Conservation (phyloP, 2,797 vertebrate species). For the Phalloptychus januarius region DNA sequence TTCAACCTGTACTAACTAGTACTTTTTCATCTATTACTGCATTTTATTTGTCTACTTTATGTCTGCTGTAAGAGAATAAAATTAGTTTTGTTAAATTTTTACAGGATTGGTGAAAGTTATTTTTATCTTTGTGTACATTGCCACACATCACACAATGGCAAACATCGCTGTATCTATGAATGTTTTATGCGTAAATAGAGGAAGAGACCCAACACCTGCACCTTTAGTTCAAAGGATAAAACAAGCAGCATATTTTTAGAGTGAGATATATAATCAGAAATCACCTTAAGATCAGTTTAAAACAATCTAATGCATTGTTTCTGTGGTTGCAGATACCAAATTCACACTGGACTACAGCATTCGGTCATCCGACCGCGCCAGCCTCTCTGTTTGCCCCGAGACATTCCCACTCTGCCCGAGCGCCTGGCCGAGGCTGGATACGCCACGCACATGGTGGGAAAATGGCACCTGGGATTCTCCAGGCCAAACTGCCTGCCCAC, state of each 20-base stretch:
- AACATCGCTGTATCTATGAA: neutral
- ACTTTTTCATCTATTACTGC: too few relatives aligned
- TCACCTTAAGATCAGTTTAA: neutral
- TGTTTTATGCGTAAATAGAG: neutral
- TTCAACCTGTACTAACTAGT: too few relatives aligned
- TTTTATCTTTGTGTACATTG: neutral
- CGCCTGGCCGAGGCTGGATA: slow-evolving; percentile 88
- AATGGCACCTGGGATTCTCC: slow-evolving; percentile 97
- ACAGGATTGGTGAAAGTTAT: neutral
- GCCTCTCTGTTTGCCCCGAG: slow-evolving; percentile 91
- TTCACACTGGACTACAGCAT: slow-evolving; percentile 96
- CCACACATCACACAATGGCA: neutral
- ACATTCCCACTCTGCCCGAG: slow-evolving; percentile 89
- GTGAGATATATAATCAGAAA: neutral
- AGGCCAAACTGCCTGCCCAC: slow-evolving; percentile 90
- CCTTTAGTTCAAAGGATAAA: neutral
- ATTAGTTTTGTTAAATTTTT: neutral
- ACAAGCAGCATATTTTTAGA: neutral
- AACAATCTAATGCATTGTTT: too few relatives aligned
- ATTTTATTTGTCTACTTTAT: neutral
- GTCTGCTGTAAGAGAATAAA: neutral
- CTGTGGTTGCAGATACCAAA: slow-evolving; percentile 87
- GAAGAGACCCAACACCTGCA: neutral
- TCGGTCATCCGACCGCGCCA: slow-evolving; percentile 93
- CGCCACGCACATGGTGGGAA: slow-evolving; percentile 93